Conservation (phyloP, 2,888 invertebrate genomes). For the Folsomia manolachei region DNA sequence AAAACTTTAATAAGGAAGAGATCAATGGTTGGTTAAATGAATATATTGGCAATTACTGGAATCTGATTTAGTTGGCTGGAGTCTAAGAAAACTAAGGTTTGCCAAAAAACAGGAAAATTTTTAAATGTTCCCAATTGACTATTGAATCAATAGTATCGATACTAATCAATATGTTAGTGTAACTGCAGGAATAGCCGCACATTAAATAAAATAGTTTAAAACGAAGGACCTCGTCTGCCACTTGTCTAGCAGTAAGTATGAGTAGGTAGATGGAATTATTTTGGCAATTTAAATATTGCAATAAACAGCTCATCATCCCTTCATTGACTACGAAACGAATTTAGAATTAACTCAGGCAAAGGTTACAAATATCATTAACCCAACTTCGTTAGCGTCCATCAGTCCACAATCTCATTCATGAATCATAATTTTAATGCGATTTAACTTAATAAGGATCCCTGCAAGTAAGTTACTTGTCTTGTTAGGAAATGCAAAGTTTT, state of each 20-base stretch:
- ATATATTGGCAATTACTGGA: neutral
- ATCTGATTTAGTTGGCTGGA: neutral
- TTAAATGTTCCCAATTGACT: no score
- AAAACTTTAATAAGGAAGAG: neutral
- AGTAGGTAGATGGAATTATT: neutral
- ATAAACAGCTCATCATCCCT: neutral
- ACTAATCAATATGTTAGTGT: no score
- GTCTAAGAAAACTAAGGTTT: no score
- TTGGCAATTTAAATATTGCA: neutral
- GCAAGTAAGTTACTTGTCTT: no score
- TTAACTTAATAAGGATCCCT: neutral
- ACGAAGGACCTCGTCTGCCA: neutral
- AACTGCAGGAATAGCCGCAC: no score
- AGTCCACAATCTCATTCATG: neutral
- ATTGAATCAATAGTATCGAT: no score
- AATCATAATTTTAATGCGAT: slow-evolving; percentile 16
- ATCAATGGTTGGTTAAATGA: neutral
- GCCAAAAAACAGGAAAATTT: no score
- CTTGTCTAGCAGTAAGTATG: neutral
- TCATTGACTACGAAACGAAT: neutral
- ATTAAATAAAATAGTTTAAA: no score
- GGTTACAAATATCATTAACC: no score
- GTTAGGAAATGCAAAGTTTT: neutral
- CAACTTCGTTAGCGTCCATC: neutral
- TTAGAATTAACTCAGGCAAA: neutral